phyloP scores from a whole-genome alignment of 2,113 vertebrate genomes.

The Burhinus oedicnemus region DNA sequence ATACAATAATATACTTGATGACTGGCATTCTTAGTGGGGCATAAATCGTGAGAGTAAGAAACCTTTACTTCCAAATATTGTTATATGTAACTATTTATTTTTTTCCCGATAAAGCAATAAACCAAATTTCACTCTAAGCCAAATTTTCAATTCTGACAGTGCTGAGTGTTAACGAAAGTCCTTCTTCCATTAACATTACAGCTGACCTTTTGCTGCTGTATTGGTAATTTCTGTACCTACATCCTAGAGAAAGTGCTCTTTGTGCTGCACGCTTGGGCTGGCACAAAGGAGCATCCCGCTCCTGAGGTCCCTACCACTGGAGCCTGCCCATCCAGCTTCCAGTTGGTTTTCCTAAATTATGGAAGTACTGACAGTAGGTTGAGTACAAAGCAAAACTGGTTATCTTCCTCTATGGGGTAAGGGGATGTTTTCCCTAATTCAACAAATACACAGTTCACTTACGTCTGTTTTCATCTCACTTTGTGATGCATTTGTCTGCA shows the following conservation, averaged over 20 bases:
- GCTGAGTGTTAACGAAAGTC: not conserved
- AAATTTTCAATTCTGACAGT: not conserved
- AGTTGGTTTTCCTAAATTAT: not conserved
- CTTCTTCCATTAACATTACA: not conserved
- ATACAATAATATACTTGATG: not conserved
- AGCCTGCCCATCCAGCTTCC: not conserved
- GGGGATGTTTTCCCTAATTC: not conserved
- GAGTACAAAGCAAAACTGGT: not conserved
- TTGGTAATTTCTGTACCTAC: not conserved
- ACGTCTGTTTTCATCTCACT: not conserved
- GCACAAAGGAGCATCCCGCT: not conserved
- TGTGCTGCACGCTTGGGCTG: not conserved
- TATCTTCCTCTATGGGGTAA: not conserved
- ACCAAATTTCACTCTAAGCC: not conserved
- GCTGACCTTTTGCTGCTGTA: not conserved
- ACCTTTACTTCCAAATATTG: not conserved
- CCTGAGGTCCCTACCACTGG: not conserved
- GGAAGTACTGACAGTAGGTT: not conserved
- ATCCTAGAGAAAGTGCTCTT: not conserved
- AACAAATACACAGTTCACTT: not conserved
- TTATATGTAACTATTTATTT: not conserved
- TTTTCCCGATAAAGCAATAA: not conserved
- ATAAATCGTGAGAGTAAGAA: not conserved
- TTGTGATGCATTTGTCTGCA: not conserved
- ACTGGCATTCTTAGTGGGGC: not conserved